These are phyloP conservation scores for Mythimna impura DNA, from an alignment of 2,888 invertebrate species.

Conservation along the genomic window DNA sequence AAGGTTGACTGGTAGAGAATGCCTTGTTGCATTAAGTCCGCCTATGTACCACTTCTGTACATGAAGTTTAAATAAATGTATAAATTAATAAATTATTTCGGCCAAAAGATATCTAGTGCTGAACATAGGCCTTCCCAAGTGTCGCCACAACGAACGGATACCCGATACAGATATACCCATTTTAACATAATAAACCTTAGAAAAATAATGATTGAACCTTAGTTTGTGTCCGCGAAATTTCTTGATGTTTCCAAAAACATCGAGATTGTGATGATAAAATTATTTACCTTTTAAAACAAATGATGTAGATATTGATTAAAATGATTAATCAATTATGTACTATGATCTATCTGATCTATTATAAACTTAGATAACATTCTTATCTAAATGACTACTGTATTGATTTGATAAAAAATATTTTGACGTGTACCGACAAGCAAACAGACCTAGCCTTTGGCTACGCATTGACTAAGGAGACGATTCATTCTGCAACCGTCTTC, in stretches of 20 bases:
- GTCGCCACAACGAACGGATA: too few species aligned
- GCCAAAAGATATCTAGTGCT: too few species aligned
- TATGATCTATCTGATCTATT: background rate
- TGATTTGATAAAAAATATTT: conserved; percentile 1
- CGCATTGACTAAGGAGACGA: background rate
- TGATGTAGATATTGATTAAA: background rate
- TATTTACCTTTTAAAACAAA: background rate
- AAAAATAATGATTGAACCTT: background rate
- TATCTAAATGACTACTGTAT: conserved; percentile 21
- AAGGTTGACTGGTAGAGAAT: too few species aligned
- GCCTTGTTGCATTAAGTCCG: too few species aligned
- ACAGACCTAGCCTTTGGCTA: background rate
- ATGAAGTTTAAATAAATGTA: too few species aligned
- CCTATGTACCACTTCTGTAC: too few species aligned
- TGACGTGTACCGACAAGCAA: background rate
- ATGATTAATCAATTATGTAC: conserved; percentile 12
- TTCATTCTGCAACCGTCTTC: background rate
- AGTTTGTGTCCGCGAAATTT: background rate
- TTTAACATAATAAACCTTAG: background rate
- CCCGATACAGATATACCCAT: too few species aligned
- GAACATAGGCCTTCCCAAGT: too few species aligned
- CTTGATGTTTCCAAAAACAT: background rate
- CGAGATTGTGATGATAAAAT: background rate
- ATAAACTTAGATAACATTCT: conserved; percentile 3
- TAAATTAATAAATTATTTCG: too few species aligned